phyloP scores from a whole-genome alignment of 1,140 invertebrate species.

The Cephus cinctus region DNA sequence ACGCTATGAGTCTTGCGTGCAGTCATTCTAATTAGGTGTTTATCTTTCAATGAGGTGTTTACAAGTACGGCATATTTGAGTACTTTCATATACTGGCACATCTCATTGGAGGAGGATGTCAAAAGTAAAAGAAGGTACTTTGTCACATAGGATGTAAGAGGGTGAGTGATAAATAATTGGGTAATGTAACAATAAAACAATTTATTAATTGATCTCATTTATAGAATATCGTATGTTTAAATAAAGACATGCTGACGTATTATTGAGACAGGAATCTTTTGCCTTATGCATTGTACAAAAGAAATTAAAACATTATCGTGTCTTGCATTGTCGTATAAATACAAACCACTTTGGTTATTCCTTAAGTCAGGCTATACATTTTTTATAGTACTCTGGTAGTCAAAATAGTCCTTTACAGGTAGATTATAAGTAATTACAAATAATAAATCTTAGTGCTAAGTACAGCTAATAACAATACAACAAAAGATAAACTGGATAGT shows the following conservation, averaged over 20 bases:
- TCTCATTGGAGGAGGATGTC: no score
- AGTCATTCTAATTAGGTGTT: no score
- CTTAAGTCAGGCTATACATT: background rate
- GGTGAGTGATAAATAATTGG: no score
- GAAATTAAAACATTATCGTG: background rate
- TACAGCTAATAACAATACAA: background rate
- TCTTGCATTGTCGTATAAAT: background rate
- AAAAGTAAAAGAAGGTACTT: no score
- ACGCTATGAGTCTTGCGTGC: no score
- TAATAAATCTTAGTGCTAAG: background rate
- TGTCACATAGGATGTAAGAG: no score
- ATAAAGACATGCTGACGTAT: background rate
- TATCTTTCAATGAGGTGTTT: no score
- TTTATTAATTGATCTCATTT: background rate
- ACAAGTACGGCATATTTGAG: no score
- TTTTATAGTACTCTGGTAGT: background rate
- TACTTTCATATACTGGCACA: no score
- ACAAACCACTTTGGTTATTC: background rate
- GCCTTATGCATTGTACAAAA: background rate
- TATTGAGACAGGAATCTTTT: background rate
- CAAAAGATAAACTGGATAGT: background rate
- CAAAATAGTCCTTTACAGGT: background rate
- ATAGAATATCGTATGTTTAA: background rate
- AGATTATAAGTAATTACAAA: background rate
- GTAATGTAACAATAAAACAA: background rate